Evolutionary conservation across 2,888 invertebrate species (phyloP).

Genomic region (Trisateles emortualis): DNA sequence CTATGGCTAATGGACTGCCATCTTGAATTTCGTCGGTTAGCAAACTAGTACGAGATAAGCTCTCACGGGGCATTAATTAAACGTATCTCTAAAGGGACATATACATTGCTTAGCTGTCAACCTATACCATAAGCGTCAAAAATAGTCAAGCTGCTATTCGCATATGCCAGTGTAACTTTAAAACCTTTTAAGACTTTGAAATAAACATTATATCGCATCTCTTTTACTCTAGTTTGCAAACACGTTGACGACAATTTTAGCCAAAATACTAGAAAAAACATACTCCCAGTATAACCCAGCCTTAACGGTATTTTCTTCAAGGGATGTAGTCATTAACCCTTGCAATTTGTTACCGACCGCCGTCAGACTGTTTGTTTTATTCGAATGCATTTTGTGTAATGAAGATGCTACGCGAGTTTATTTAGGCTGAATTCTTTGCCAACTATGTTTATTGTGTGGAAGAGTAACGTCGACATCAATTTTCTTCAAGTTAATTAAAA

Average conservation of each 20-base stretch:
- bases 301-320: conserved; percentile 10
- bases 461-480: background rate
- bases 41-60: conserved; percentile 52
- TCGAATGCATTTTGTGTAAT: conserved; percentile 46
- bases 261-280: background rate
- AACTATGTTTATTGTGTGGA: conserved; percentile 27
- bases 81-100: conserved; percentile 35
- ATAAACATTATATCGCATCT: too few species aligned
- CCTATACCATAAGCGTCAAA: too few species aligned
- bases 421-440: conserved; percentile 18
- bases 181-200: too few species aligned
- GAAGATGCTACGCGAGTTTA: conserved; percentile 42
- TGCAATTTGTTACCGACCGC: conserved; percentile 55
- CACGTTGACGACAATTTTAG: too few species aligned
- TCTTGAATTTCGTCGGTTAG: conserved; percentile 50
- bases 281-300: background rate
- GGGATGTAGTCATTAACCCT: conserved; percentile 55
- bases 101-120: too few species aligned
- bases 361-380: conserved; percentile 54
- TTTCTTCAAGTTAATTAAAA: background rate
- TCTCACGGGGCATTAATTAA: conserved; percentile 56
- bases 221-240: too few species aligned
- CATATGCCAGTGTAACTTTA: too few species aligned
- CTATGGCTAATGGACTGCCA: conserved; percentile 45
- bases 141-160: too few species aligned